Percentiles rank a stretch among this genome's conserved stretches.
phyloP scores from a whole-genome alignment of 1,140 invertebrate genomes.

The Olivierus martensii region DNA sequence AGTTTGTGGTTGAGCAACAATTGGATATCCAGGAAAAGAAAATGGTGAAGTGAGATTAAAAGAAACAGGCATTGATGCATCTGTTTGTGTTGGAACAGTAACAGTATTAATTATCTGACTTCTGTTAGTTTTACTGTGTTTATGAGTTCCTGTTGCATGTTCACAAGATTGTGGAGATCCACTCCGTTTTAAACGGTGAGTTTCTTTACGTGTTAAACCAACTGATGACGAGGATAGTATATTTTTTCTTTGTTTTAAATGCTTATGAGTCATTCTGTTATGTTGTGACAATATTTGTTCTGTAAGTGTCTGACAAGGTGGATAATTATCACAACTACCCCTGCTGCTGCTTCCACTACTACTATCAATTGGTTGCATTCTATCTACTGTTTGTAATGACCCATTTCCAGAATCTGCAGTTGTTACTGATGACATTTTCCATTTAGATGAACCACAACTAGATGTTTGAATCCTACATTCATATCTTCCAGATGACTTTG shows the following conservation, averaged over 20 bases:
- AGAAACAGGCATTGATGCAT: background rate
- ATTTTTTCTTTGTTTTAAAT: conserved; percentile 7
- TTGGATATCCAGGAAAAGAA: background rate
- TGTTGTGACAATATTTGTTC: conserved; percentile 9
- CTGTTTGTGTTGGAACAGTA: background rate
- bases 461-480: conserved; percentile 21
- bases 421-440: conserved; percentile 14
- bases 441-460: conserved; percentile 17
- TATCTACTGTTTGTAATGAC: conserved; percentile 9
- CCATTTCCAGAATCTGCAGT: conserved; percentile 21
- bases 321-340: background rate
- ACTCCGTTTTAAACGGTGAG: conserved; percentile 2
- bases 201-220: background rate
- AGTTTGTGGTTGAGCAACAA: background rate
- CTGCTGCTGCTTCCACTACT: conserved; percentile 34
- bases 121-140: background rate
- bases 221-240: background rate
- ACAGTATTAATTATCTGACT: background rate
- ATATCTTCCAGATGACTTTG: conserved; percentile 3
- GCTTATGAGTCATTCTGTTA: conserved; percentile 13
- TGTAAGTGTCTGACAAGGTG: conserved; percentile 9
- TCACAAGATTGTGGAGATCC: background rate
- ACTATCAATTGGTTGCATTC: conserved; percentile 26
- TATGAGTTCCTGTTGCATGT: background rate
- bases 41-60: background rate